Evolutionary conservation across 2,888 invertebrate species (phyloP).

Genomic region (Alsophila aescularia): DNA sequence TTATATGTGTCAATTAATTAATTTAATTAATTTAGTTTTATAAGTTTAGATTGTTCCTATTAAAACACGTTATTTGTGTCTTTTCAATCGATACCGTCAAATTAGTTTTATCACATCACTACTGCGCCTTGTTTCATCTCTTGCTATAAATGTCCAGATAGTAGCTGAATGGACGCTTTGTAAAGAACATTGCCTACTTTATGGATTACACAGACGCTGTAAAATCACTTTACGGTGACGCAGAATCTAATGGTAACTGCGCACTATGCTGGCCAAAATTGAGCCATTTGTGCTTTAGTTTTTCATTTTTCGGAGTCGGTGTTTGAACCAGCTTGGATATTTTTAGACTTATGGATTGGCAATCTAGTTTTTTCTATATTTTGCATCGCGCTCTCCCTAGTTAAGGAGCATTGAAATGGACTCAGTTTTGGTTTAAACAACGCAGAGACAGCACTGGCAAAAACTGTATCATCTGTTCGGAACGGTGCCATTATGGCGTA

Average conservation of each 20-base stretch:
- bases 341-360: too few species aligned
- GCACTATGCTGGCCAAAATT: constrained; percentile 7
- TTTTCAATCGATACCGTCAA: constrained; percentile 46
- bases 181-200: constrained; percentile 77
- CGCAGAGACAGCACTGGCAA: too few species aligned
- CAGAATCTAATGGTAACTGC: constrained; percentile 42
- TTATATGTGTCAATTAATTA: too few species aligned
- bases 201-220: constrained; percentile 71
- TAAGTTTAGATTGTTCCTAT: too few species aligned
- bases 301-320: background rate
- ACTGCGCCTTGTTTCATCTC: constrained; percentile 77
- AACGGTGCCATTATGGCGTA: too few species aligned
- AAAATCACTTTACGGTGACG: constrained; percentile 64
- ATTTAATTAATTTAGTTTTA: too few species aligned
- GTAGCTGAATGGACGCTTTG: constrained; percentile 78
- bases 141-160: constrained; percentile 79
- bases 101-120: constrained; percentile 46
- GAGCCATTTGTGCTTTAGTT: background rate
- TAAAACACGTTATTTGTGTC: background rate
- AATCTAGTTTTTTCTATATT: too few species aligned
- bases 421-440: too few species aligned
- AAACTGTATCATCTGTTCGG: too few species aligned
- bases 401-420: too few species aligned
- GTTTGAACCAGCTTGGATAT: background rate
- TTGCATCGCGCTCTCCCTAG: too few species aligned